These are phyloP conservation scores for Strix occidentalis DNA, from an alignment of 2,797 vertebrate species.

Conservation along the genomic window DNA sequence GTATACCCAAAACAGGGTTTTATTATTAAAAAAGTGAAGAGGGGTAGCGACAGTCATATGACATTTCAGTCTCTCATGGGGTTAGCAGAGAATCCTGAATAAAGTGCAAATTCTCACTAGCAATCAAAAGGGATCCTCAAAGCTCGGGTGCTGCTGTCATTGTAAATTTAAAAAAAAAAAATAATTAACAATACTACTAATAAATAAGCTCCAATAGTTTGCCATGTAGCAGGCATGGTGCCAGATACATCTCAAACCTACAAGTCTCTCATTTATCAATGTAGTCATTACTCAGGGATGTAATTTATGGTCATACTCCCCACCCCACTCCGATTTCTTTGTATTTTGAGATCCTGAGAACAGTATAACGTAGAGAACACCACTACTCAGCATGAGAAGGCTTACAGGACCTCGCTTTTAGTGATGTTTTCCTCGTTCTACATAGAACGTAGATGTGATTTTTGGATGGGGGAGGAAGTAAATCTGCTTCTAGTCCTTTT, in stretches of 20 bases:
- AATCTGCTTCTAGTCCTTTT: neutral
- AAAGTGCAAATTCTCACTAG: neutral
- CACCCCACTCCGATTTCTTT: rapidly evolving
- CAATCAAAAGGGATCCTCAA: neutral
- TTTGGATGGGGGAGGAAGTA: neutral
- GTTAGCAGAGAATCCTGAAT: neutral
- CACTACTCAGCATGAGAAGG: neutral
- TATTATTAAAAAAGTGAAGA: too few species aligned
- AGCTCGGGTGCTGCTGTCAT: neutral
- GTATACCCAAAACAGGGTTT: too few species aligned
- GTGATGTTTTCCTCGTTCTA: neutral
- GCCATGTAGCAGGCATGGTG: neutral
- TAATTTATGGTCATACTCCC: neutral
- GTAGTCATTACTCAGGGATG: neutral
- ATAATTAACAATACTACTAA: rapidly evolving
- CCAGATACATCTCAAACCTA: neutral
- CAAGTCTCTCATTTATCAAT: neutral
- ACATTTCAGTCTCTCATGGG: too few species aligned
- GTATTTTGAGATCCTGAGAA: neutral
- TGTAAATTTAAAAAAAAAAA: neutral
- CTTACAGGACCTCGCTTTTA: neutral
- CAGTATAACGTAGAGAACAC: neutral
- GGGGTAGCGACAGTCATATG: too few species aligned
- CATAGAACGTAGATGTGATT: rapidly evolving
- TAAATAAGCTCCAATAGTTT: neutral